Evolutionary conservation across 2,888 invertebrate species (phyloP).

Genomic region (Lasioglossum vierecki): DNA sequence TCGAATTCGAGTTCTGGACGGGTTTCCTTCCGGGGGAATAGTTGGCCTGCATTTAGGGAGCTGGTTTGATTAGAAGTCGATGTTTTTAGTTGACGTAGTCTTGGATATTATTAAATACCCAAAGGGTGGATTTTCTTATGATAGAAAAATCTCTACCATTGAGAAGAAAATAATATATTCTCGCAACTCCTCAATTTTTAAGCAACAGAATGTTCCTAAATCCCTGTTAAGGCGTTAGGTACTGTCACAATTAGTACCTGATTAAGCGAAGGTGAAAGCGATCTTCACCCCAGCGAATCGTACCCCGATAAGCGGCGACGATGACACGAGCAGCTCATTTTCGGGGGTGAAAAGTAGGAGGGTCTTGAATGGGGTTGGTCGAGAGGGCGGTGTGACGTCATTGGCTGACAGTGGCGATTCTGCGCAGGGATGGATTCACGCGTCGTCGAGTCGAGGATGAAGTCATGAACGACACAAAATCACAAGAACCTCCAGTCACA

Average conservation of each 20-base stretch:
- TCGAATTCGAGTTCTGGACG: not conserved
- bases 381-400: constrained; percentile 60
- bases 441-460: not conserved
- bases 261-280: constrained; percentile 37
- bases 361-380: constrained; percentile 63
- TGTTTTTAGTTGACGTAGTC: not conserved
- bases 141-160: no score
- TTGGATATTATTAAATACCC: not conserved
- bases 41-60: not conserved
- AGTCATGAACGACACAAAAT: not conserved
- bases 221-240: not conserved
- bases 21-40: not conserved
- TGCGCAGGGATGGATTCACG: constrained; percentile 60
- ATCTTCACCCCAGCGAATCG: constrained; percentile 58
- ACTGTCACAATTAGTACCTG: not conserved
- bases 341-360: constrained; percentile 69
- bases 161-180: no score
- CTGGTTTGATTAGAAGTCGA: not conserved
- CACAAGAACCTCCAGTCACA: not conserved
- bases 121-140: not conserved
- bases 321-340: constrained; percentile 35
- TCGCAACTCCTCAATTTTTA: no score
- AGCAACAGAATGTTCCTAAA: no score
- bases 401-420: constrained; percentile 63
- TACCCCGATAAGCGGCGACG: constrained; percentile 62